Base-by-base conservation (phyloP, 2,797 vertebrate species). In the Oryzias dopingdopingensis region DNA sequence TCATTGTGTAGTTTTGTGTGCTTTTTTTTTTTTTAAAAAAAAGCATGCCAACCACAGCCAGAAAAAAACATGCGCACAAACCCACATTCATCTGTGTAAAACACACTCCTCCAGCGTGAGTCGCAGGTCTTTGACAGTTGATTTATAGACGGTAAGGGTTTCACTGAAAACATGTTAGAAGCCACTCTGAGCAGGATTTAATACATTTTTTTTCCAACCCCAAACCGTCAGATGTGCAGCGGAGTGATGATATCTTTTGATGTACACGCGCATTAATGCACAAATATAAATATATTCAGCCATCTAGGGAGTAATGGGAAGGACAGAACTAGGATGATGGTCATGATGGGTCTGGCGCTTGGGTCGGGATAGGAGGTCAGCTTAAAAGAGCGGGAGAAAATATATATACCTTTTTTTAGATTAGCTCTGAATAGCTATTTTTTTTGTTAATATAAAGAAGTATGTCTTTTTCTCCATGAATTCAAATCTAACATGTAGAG, bases 171-270 rank as follows among this genome's bases (percentile, higher is more conserved):
- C 68, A 83, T 67, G 77, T 63, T 64, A 74, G 68, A 84, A 87
- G 81, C 65, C 67, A 68, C 76, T 76, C 64, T 75, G 81, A 72
- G 79, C 85, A 76, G 68, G 72, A 77, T 87, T 86, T 87, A 86
- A 90, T 90, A 88, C 84, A 77, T 84, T 88, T 80, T 90, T 92
- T 89, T 37, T 37, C 10, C 10, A 89, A 90, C 88, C 86, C 80
- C 86, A 90, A 90, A 88, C 86, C 77, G 80, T 91, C 88, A 88
- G 72, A 78, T 72, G 67, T 61, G 78, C 76, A 69, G 73, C 85
- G 79, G 71, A 82, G 70, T 85, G 79, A 88, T 82, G 84, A 76
- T 75, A 75, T 37, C 32, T 37, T 37, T 37, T 37, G 32, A 37
- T 66, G 42, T 59, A 54, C 54, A 45, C 44, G 22, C 37, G 51